These are phyloP conservation scores for Hermetia illucens DNA, from an alignment of 1,140 invertebrate genomes.

Conservation along the genomic window DNA sequence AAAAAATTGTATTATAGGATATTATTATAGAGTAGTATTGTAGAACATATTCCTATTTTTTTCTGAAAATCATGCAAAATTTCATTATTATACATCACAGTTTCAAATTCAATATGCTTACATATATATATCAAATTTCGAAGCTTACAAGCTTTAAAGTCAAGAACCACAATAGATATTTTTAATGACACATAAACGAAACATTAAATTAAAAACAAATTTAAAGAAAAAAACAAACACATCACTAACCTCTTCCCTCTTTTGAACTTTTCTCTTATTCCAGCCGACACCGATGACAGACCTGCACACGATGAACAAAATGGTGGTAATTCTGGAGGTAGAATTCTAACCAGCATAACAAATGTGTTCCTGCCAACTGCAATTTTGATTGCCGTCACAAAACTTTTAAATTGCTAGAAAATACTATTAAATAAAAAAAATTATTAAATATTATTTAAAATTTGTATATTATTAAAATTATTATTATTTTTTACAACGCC, in stretches of 20 bases:
- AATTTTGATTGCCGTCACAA: background rate
- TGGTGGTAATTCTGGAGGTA: background rate
- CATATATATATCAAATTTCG: background rate
- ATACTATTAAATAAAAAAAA: background rate
- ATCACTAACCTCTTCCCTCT: no score
- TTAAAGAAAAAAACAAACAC: no score
- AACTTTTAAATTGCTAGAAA: background rate
- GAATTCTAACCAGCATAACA: background rate
- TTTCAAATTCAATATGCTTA: background rate
- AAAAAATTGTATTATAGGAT: background rate
- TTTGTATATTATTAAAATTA: background rate
- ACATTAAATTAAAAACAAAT: no score
- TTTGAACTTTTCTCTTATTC: no score
- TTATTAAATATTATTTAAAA: background rate
- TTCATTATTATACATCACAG: background rate
- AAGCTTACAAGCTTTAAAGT: background rate
- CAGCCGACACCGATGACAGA: slow-evolving; percentile 1
- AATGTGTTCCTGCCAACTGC: background rate
- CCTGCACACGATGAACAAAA: slow-evolving; percentile 1
- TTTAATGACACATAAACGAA: no score
- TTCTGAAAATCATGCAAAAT: background rate
- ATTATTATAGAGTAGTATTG: background rate
- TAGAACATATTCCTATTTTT: background rate
- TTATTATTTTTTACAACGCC: no score
- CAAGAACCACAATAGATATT: background rate